Percentiles rank a stretch among this genome's conserved stretches.
Conservation (phyloP, 2,888 invertebrate species). For the Beris morrisii region DNA sequence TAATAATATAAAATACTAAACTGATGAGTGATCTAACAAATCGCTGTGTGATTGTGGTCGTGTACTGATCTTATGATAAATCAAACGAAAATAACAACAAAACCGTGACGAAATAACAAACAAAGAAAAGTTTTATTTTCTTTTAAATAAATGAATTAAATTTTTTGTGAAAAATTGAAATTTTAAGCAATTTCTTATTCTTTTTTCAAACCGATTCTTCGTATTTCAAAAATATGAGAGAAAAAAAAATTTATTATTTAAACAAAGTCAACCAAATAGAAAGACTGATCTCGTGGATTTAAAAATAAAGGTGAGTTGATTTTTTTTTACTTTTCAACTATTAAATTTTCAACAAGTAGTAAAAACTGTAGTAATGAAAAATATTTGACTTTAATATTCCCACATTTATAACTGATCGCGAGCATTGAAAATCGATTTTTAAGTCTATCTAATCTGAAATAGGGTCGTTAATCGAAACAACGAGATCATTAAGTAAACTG, state of each 20-base stretch:
- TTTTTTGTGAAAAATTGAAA: neutral
- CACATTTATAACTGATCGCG: too few relatives aligned
- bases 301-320: conserved; percentile 24
- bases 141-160: conserved; percentile 3
- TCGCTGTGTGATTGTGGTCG: conserved; percentile 21
- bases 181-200: conserved; percentile 8
- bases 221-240: conserved; percentile 14
- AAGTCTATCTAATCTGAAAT: too few relatives aligned
- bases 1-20: neutral
- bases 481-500: too few relatives aligned
- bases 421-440: too few relatives aligned
- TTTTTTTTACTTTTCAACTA: neutral
- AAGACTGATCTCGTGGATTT: conserved; percentile 47
- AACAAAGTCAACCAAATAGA: conserved; percentile 35
- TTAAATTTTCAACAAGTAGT: too few relatives aligned
- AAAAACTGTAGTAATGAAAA: too few relatives aligned
- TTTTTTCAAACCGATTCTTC: neutral
- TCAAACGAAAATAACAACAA: neutral
- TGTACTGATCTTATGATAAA: conserved; percentile 15
- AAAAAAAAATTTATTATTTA: neutral
- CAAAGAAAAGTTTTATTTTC: conserved; percentile 32
- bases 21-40: neutral
- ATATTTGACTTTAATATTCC: too few relatives aligned
- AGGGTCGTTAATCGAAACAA: too few relatives aligned
- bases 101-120: conserved; percentile 1